Conservation (phyloP, 2,888 invertebrate species). For the Luffia ferchaultella region DNA sequence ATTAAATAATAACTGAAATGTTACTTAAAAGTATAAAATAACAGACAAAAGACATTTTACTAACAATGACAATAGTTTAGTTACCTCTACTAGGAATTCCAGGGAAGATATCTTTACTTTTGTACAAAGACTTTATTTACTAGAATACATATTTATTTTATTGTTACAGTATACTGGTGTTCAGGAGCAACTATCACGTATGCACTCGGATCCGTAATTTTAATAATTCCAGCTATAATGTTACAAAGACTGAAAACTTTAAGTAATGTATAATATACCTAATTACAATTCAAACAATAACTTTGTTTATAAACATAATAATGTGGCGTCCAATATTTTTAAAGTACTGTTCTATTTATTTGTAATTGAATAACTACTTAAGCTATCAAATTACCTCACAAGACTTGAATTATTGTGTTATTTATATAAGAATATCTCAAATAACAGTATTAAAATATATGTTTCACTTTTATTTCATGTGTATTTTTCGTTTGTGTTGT, state of each 20-base stretch:
- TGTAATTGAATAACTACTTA: not conserved
- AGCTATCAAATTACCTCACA: too few species aligned
- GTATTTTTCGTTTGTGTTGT: too few species aligned
- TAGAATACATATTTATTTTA: too few species aligned
- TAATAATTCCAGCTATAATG: slow-evolving; percentile 80
- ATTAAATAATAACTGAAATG: not conserved
- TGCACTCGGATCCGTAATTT: slow-evolving; percentile 76
- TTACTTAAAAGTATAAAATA: too few species aligned
- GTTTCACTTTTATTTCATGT: slow-evolving; percentile 9
- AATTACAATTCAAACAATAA: slow-evolving; percentile 19
- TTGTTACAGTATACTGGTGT: slow-evolving; percentile 84
- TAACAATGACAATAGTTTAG: too few species aligned
- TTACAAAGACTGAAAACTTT: slow-evolving; percentile 56
- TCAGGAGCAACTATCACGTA: slow-evolving; percentile 87
- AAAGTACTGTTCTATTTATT: not conserved
- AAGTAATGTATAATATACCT: slow-evolving; percentile 26
- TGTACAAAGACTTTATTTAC: too few species aligned
- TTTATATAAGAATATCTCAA: slow-evolving; percentile 30
- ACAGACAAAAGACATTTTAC: too few species aligned
- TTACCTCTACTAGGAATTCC: too few species aligned
- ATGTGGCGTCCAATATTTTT: not conserved
- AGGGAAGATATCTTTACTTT: too few species aligned
- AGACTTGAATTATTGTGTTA: too few species aligned
- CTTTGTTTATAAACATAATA: slow-evolving; percentile 5
- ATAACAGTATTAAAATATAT: slow-evolving; percentile 37